phyloP scores from a whole-genome alignment of 1,140 invertebrate genomes.

The Drosophila ficusphila region DNA sequence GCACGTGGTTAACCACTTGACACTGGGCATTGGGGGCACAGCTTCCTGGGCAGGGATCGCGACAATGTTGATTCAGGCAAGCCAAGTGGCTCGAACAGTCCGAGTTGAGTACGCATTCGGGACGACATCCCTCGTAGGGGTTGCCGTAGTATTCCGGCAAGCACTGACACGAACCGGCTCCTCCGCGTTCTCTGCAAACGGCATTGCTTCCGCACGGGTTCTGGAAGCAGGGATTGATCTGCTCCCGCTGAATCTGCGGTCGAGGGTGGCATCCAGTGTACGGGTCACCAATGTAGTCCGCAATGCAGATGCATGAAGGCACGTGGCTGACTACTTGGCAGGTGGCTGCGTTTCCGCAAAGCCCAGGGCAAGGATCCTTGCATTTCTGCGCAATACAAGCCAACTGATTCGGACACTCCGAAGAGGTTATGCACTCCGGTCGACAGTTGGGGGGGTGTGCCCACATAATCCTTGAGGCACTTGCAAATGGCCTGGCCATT shows the following conservation, averaged over 20 bases:
- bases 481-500: constrained; percentile 91
- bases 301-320: constrained; percentile 88
- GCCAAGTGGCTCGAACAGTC: constrained; percentile 90
- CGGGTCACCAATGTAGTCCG: constrained; percentile 89
- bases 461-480: constrained; percentile 89
- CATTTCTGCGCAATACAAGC: constrained; percentile 89
- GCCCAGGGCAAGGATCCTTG: constrained; percentile 89
- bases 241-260: constrained; percentile 83
- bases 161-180: constrained; percentile 84
- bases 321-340: constrained; percentile 91
- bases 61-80: constrained; percentile 91
- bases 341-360: constrained; percentile 89
- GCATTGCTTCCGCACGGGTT: constrained; percentile 88
- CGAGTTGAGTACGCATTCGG: constrained; percentile 91
- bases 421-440: constrained; percentile 88
- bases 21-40: constrained; percentile 92
- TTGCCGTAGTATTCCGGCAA: constrained; percentile 86
- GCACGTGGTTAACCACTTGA: constrained; percentile 91
- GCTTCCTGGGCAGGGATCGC: constrained; percentile 91
- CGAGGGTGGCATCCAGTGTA: constrained; percentile 86
- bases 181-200: constrained; percentile 87
- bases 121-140: constrained; percentile 89
- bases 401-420: constrained; percentile 88
- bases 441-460: constrained; percentile 91
- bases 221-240: constrained; percentile 86